Conservation (phyloP, 2,888 invertebrate genomes). For the Archips crataeganus region DNA sequence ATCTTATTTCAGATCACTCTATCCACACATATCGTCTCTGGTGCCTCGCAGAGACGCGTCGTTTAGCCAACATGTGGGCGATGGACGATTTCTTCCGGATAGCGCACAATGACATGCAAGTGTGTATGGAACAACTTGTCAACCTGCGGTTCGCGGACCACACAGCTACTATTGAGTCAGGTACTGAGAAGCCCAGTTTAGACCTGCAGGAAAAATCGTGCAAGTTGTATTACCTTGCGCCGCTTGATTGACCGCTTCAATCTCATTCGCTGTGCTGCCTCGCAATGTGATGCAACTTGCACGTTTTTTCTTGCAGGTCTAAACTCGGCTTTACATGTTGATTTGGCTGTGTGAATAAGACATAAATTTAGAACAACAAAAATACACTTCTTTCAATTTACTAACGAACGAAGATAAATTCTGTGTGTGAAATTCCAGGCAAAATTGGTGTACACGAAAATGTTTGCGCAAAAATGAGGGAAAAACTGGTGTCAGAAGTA, state of each 20-base stretch:
- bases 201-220: no score
- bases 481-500: slow-evolving; percentile 92
- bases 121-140: slow-evolving; percentile 86
- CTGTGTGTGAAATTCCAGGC: slow-evolving; percentile 58
- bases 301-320: no score
- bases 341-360: neutral
- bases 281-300: no score
- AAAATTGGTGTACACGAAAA: slow-evolving; percentile 91
- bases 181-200: slow-evolving; percentile 49
- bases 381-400: no score
- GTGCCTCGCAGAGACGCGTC: slow-evolving; percentile 90
- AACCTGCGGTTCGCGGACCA: slow-evolving; percentile 88
- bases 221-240: no score
- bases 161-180: slow-evolving; percentile 81
- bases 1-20: slow-evolving; percentile 87
- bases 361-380: no score
- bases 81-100: slow-evolving; percentile 91
- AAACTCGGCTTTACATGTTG: neutral
- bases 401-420: no score
- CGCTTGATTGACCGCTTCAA: no score
- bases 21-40: slow-evolving; percentile 92
- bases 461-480: slow-evolving; percentile 92
- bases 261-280: no score
- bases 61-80: slow-evolving; percentile 90
- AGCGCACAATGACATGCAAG: slow-evolving; percentile 87